Percentiles rank a stretch among this genome's conserved stretches.
Evolutionary conservation across 2,113 vertebrate species (phyloP).

Genomic region (Corydoras sp.): DNA sequence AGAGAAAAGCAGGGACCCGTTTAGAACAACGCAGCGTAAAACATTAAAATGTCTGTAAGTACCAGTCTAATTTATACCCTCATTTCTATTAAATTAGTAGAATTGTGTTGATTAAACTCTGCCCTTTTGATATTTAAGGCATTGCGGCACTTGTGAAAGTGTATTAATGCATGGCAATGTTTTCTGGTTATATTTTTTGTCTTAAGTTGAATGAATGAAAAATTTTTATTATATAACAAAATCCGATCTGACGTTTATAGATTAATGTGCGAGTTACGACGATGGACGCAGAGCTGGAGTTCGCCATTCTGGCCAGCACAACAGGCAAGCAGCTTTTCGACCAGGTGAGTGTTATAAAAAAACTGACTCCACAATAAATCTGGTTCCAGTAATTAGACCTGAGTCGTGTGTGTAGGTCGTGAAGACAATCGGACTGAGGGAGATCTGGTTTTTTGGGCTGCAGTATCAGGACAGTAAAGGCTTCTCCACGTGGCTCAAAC

Average conservation of each 20-base stretch:
- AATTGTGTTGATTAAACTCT: too few relatives aligned
- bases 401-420: slow-evolving; percentile 72
- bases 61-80: too few relatives aligned
- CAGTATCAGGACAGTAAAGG: slow-evolving; percentile 95
- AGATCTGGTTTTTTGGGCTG: slow-evolving; percentile 97
- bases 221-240: not conserved
- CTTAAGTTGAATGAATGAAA: not conserved
- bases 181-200: not conserved
- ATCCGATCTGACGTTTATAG: slow-evolving; percentile 52
- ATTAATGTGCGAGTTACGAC: slow-evolving; percentile 93
- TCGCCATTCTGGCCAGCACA: slow-evolving; percentile 95
- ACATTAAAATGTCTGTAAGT: too few relatives aligned
- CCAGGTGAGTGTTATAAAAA: slow-evolving; percentile 67
- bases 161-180: too few relatives aligned
- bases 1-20: too few relatives aligned
- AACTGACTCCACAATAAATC: not conserved
- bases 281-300: slow-evolving; percentile 97
- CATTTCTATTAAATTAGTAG: too few relatives aligned
- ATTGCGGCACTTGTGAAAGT: too few relatives aligned
- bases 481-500: slow-evolving; percentile 92
- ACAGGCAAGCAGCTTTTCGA: slow-evolving; percentile 96
- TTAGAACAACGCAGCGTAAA: too few relatives aligned
- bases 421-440: slow-evolving; percentile 91
- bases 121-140: too few relatives aligned
- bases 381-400: not conserved